Percentiles rank a stretch among this genome's conserved stretches.
phyloP scores from a whole-genome alignment of 2,888 invertebrate species.

The Adineta ricciae region DNA sequence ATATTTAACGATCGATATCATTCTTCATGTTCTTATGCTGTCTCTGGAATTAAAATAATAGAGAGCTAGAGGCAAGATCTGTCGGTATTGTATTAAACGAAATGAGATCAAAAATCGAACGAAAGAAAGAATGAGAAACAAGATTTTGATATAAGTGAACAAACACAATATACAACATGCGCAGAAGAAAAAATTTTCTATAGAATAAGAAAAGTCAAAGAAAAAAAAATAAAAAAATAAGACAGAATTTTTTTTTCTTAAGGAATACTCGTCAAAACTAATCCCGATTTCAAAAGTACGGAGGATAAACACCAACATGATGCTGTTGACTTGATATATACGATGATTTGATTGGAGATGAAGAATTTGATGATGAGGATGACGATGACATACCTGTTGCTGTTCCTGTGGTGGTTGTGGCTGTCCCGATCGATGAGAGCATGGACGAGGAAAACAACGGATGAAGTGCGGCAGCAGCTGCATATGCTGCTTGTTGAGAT shows the following conservation, averaged over 20 bases:
- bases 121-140: background rate
- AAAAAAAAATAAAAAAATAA: constrained; percentile 1
- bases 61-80: background rate
- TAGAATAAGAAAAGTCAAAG: background rate
- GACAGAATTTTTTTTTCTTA: background rate
- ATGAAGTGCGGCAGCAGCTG: background rate
- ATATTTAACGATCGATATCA: background rate
- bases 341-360: background rate
- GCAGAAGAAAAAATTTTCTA: background rate
- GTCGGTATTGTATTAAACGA: background rate
- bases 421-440: background rate
- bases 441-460: background rate
- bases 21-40: background rate
- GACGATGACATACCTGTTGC: background rate
- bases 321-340: background rate
- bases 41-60: background rate
- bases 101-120: background rate
- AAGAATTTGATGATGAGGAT: background rate
- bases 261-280: background rate
- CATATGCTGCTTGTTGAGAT: constrained; percentile 9
- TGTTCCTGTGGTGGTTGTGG: background rate
- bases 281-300: background rate
- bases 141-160: background rate
- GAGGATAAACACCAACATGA: background rate
- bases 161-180: constrained; percentile 11